These are phyloP conservation scores for Cololabis saira DNA, from an alignment of 2,113 vertebrate genomes.

Conservation along the genomic window DNA sequence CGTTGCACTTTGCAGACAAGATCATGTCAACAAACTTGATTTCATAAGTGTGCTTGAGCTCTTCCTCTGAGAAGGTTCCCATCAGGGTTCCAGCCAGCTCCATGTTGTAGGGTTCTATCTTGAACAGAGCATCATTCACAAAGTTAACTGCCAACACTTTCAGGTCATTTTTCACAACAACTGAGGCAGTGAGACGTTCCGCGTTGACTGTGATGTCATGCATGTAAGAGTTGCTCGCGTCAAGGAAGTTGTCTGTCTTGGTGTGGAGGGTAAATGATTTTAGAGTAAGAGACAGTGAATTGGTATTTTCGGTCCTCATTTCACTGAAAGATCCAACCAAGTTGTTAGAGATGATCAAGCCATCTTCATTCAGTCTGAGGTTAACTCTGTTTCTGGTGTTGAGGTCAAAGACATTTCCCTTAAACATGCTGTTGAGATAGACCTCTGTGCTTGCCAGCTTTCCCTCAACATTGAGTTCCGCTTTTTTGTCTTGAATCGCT, in stretches of 20 bases:
- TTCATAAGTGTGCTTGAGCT: conserved; percentile 86
- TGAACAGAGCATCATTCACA: conserved; percentile 82
- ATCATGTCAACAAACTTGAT: conserved; percentile 80
- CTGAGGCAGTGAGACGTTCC: conserved; percentile 75
- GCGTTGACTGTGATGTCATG: conserved; percentile 86
- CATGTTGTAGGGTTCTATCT: conserved; percentile 83
- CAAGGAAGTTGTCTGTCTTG: conserved; percentile 86
- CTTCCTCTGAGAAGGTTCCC: conserved; percentile 81
- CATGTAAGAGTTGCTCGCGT: conserved; percentile 85
- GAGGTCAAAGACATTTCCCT: conserved; percentile 81
- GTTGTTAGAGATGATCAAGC: conserved; percentile 85
- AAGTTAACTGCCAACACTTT: conserved; percentile 82
- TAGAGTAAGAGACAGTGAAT: conserved; percentile 82
- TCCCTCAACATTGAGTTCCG: conserved; percentile 84
- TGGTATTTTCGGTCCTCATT: conserved; percentile 83
- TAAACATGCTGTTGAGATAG: conserved; percentile 78
- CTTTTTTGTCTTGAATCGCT: conserved; percentile 82
- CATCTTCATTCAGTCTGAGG: conserved; percentile 85
- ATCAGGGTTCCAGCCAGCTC: conserved; percentile 84
- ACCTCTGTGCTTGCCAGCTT: conserved; percentile 82
- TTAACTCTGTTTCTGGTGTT: conserved; percentile 86
- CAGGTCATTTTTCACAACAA: conserved; percentile 83
- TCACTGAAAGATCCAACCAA: conserved; percentile 85
- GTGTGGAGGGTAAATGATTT: conserved; percentile 81
- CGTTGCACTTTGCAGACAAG: conserved; percentile 85